These are phyloP conservation scores for Lasius platythorax DNA, from an alignment of 2,888 invertebrate species.

Conservation along the genomic window DNA sequence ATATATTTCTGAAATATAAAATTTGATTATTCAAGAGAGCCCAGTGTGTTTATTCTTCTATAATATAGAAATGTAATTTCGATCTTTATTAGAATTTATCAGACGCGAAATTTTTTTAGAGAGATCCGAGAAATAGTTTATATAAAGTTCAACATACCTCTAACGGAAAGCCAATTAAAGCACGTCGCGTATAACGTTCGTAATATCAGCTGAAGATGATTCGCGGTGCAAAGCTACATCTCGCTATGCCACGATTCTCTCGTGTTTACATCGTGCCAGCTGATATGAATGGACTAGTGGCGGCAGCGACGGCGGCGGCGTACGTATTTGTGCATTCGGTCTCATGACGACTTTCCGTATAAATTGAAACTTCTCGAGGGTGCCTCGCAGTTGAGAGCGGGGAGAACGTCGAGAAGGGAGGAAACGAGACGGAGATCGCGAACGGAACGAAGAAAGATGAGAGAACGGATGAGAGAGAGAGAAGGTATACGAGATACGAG, in stretches of 20 bases:
- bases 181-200: constrained; percentile 31
- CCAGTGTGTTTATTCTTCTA: not conserved
- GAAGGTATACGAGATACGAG: constrained; percentile 46
- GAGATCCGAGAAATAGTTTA: not conserved
- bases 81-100: not conserved
- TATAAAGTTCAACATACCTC: not conserved
- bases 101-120: not conserved
- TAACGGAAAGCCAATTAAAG: constrained; percentile 49
- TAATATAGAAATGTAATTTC: constrained; percentile 4
- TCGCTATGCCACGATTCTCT: constrained; percentile 36
- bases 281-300: constrained; percentile 71
- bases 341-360: constrained; percentile 79
- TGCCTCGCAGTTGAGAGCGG: constrained; percentile 71
- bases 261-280: constrained; percentile 68
- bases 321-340: constrained; percentile 74
- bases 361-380: constrained; percentile 81
- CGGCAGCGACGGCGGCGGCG: constrained; percentile 41
- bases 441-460: constrained; percentile 55
- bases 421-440: constrained; percentile 20
- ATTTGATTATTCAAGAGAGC: constrained; percentile 20
- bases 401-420: constrained; percentile 7
- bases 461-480: constrained; percentile 53
- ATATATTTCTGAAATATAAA: constrained; percentile 27
- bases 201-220: constrained; percentile 22
- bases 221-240: constrained; percentile 14